Percentiles rank a stretch among this genome's conserved stretches.
These are phyloP conservation scores for Rugalucina vietnamica DNA, from an alignment of 2,888 invertebrate genomes.

Conservation along the genomic window DNA sequence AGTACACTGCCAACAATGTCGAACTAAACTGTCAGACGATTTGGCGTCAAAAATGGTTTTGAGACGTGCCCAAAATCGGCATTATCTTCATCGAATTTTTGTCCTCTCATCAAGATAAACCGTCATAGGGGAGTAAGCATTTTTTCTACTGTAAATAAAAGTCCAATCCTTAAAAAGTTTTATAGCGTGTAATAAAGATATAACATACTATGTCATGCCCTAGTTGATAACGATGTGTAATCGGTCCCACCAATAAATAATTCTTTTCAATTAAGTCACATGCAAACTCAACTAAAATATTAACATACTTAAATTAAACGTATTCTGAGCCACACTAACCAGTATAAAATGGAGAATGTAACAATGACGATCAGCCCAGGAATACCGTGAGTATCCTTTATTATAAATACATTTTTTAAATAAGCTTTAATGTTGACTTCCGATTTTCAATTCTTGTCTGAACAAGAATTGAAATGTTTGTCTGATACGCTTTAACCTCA, in stretches of 20 bases:
- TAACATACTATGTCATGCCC: not conserved
- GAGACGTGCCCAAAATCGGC: too few relatives aligned
- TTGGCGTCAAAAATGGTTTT: too few relatives aligned
- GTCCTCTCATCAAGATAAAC: too few relatives aligned
- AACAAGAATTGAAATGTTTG: not conserved
- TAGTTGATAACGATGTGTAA: not conserved
- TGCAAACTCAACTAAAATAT: not conserved
- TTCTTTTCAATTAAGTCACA: not conserved
- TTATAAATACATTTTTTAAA: not conserved
- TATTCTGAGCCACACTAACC: too few relatives aligned
- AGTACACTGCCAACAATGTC: too few relatives aligned
- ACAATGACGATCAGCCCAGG: not conserved
- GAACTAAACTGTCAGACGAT: too few relatives aligned
- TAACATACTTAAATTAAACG: not conserved
- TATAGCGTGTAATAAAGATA: not conserved
- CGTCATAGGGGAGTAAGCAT: too few relatives aligned
- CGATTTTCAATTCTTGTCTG: not conserved
- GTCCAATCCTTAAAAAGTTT: too few relatives aligned
- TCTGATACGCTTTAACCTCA: too few relatives aligned
- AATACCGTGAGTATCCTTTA: not conserved
- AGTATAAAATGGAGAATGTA: not conserved
- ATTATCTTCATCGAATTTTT: too few relatives aligned
- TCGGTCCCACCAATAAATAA: not conserved
- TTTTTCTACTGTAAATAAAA: too few relatives aligned
- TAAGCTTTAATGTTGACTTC: not conserved